Base-by-base conservation (phyloP, 2,797 vertebrate genomes). In the Sebastes iracundus region DNA sequence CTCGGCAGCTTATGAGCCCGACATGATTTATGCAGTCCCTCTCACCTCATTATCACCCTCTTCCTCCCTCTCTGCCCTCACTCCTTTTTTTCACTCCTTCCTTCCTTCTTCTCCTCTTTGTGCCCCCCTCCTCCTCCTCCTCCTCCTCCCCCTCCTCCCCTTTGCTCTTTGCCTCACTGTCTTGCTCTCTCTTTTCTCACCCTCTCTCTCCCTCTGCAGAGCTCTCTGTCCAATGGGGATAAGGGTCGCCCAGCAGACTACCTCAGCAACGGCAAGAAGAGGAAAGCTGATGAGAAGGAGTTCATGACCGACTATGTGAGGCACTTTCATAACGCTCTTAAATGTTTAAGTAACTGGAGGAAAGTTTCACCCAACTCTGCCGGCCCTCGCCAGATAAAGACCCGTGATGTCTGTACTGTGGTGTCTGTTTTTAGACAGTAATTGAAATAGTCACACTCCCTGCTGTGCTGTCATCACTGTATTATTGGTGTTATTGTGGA, bases 211-310 rank as follows among this genome's bases (percentile, higher is more conserved):
- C 62, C 72, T 78, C 78, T 78, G 38, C 92, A 98, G 97, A 98
- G 97, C 91, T 97, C 97, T 75, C 92, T 98, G 88, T 96, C 87
- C 2, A 98, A 97, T 0, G 97, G 97, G 81, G 97, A 97, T 66
- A 97, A 97, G 82, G 96, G 97, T 23, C 95, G 96, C 53, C 76
- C 93, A 49, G 93, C 97, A 2, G 97, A 98, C 90, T 98, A 97
- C 95, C 95, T 97, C 93, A 97, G 96, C 92, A 95, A 96, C 12
- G 97, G 96, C 92, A 98, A 98, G 93, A 98, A 98, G 93, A 96
- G 97, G 93, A 98, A 98, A 93, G 95, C 95, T 3, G 97, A 98
- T 5, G 97, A 98, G 90, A 97, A 98, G 85, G 97, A 98, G 75
- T 98, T 97, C 3, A 93, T 96, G 90, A 97, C 97, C 0, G 97